Base-by-base conservation (phyloP, 2,113 vertebrate species). In the Dicrurus megarhynchus region DNA sequence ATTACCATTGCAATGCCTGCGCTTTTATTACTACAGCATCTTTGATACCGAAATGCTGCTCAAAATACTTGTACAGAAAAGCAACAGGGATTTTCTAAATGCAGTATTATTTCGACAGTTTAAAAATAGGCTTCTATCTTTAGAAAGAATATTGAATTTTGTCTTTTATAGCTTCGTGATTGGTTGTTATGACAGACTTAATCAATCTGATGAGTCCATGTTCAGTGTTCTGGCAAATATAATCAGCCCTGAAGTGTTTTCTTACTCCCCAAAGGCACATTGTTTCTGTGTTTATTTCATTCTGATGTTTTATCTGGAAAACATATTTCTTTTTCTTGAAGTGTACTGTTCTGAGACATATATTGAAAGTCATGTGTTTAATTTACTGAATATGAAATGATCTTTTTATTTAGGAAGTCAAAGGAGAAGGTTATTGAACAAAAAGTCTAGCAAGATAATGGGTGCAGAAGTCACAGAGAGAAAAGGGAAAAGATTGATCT, bases 191-290 rank as follows among this genome's bases (percentile, higher is more conserved):
- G 94, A 94, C 95, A 90, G 75, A 87, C 71, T 95, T 94, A 95
- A 96, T 97, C 81, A 94, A 95, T 86, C 78, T 78, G 84, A 91
- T 84, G 84, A 91, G 84, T 50, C 61, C 74, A 60, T 71, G 71
- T 88, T 95, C 95, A 94, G 68, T n/a, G 12, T 91, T 91, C 92
- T 97, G 89, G 90, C 84, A 96, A 96, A 84, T 81, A 79, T 59
- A 73, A 90, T 73, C 87, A 94, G 77, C 77, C 93, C 80, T 46
- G 60, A 46, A 86, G 68, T 76, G 59, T 88, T 67, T 84, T 67
- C 68, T 60, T 82, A 53, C 44, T 94, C 89, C 91, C 71, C 73
- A 84, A 53, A 93, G 77, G 76, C 85, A 74, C 59, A 61, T 88
- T 78, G 46, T 77, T 95, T 88, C 59, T 71, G 16, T 92, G 30